A percentile compares a stretch with the other conserved stretches of the same genome.
Conservation (phyloP, 2,797 vertebrate genomes). For the Cuculus canorus region DNA sequence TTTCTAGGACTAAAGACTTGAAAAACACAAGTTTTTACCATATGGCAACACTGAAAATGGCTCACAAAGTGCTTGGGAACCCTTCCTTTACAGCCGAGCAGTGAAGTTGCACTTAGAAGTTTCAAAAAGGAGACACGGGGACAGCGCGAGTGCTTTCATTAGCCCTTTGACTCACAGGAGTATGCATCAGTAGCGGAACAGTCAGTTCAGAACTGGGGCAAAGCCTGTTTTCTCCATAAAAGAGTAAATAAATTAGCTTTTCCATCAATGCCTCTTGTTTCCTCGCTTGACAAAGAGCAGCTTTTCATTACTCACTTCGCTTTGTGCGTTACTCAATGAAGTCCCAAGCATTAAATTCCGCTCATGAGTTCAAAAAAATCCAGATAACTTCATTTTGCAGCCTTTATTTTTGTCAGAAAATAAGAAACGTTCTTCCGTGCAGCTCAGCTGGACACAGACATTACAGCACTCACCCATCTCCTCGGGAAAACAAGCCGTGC, state of each 20-base stretch:
- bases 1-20: background rate
- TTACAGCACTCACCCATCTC: background rate
- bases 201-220: background rate
- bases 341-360: background rate
- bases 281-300: background rate
- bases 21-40: background rate
- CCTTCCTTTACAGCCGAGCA: background rate
- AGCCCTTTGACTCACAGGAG: background rate
- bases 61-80: background rate
- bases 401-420: background rate
- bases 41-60: background rate
- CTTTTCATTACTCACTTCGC: slow-evolving; percentile 15
- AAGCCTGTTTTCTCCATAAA: background rate
- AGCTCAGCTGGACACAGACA: background rate
- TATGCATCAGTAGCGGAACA: slow-evolving; percentile 12
- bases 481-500: background rate
- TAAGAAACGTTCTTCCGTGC: background rate
- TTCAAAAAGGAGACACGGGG: background rate
- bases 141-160: background rate
- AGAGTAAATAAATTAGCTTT: slow-evolving; percentile 48
- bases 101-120: background rate
- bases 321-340: slow-evolving; percentile 30
- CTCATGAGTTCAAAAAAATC: slow-evolving; percentile 1
- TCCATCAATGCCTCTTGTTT: slow-evolving; percentile 33
- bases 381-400: background rate